phyloP scores from a whole-genome alignment of 2,888 invertebrate species.

The Drosophila leonis region DNA sequence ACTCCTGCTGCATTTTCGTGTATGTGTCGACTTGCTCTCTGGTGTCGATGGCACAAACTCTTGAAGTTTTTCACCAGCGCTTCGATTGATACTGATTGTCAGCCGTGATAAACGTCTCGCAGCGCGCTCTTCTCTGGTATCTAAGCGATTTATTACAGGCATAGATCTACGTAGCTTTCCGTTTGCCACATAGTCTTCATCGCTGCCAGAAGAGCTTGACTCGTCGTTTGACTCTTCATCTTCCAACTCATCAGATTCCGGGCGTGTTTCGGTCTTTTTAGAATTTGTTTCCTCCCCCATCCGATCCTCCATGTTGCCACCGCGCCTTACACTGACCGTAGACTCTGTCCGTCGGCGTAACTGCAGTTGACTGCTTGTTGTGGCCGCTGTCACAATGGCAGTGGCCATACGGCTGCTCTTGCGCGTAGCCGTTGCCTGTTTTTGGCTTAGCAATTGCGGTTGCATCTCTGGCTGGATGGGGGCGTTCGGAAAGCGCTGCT shows the following conservation, averaged over 20 bases:
- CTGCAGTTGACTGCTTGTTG: constrained; percentile 80
- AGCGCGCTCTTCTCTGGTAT: constrained; percentile 68
- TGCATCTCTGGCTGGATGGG: constrained; percentile 85
- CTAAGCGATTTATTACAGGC: constrained; percentile 18
- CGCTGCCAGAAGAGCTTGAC: constrained; percentile 60
- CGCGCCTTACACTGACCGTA: constrained; percentile 43
- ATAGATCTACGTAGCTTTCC: constrained; percentile 34
- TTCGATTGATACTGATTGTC: constrained; percentile 51
- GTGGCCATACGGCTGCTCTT: constrained; percentile 83
- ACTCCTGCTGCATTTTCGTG: constrained; percentile 14
- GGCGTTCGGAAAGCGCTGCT: constrained; percentile 85
- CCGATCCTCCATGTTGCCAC: constrained; percentile 84
- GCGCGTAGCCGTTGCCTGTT: constrained; percentile 70
- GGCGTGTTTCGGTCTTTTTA: constrained; percentile 25
- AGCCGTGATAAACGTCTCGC: constrained; percentile 57
- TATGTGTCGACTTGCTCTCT: constrained; percentile 26
- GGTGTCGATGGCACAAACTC: background rate
- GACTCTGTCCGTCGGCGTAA: constrained; percentile 70
- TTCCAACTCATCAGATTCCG: constrained; percentile 21
- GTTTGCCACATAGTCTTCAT: constrained; percentile 71
- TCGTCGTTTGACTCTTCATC: constrained; percentile 41
- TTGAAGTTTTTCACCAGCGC: constrained; percentile 12
- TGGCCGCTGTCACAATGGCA: constrained; percentile 83
- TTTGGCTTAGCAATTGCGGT: constrained; percentile 55
- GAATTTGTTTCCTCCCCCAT: constrained; percentile 81